A percentile compares a stretch with the other conserved stretches of the same genome.
These are phyloP conservation scores for Elgaria multicarinata DNA, from an alignment of 2,113 vertebrate genomes.

Conservation along the genomic window DNA sequence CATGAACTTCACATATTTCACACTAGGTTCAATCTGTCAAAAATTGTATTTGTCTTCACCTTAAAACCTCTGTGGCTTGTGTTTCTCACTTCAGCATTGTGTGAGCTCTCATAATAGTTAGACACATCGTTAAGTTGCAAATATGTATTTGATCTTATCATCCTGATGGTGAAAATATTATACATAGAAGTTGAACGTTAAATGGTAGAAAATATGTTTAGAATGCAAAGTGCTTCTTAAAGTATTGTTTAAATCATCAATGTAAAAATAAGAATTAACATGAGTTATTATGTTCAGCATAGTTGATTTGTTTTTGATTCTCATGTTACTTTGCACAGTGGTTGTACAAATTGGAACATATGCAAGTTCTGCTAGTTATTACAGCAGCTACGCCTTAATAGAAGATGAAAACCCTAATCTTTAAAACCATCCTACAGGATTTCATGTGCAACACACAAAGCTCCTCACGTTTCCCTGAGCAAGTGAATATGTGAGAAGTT, in stretches of 20 bases:
- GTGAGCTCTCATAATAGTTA: neutral
- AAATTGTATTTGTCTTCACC: neutral
- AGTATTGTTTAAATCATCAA: neutral
- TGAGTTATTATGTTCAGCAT: neutral
- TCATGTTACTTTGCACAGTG: neutral
- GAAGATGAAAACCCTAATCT: neutral
- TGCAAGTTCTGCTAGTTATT: neutral
- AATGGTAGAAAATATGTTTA: neutral
- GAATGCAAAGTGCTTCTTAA: neutral
- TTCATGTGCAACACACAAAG: neutral
- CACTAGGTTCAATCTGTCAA: neutral
- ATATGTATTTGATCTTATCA: constrained; percentile 11
- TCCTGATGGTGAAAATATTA: neutral
- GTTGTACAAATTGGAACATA: neutral
- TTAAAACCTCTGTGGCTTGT: neutral
- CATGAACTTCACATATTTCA: neutral
- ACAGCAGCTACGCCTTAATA: neutral
- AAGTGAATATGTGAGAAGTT: neutral
- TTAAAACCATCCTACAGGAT: neutral
- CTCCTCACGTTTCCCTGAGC: neutral
- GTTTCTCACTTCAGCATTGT: neutral
- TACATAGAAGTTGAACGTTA: neutral
- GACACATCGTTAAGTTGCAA: neutral
- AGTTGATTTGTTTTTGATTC: constrained; percentile 2
- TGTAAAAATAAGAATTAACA: neutral